Evolutionary conservation across 2,888 invertebrate species (phyloP).

Genomic region (Phrixothrix hirtus): DNA sequence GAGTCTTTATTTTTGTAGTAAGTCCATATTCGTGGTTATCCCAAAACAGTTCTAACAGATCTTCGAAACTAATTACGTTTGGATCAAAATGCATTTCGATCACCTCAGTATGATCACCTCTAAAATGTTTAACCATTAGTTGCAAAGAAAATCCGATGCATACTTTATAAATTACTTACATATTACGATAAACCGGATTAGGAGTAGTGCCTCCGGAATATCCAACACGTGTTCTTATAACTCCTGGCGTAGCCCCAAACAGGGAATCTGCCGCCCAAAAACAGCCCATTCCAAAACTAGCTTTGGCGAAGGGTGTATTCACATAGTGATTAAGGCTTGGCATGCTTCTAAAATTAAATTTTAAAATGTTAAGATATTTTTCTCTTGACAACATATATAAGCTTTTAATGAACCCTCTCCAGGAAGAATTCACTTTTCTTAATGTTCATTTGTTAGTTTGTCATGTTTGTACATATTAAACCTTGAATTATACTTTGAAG

Average conservation of each 20-base stretch:
- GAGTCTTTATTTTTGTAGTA: slow-evolving; percentile 77
- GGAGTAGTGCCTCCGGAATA: slow-evolving; percentile 85
- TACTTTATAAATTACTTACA: too few species aligned
- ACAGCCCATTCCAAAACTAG: slow-evolving; percentile 93
- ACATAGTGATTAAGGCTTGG: slow-evolving; percentile 65
- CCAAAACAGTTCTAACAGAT: slow-evolving; percentile 87
- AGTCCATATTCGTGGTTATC: slow-evolving; percentile 88
- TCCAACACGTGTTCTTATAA: slow-evolving; percentile 88
- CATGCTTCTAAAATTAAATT: too few species aligned
- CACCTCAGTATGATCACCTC: slow-evolving; percentile 93
- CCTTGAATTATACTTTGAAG: too few species aligned
- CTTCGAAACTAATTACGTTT: slow-evolving; percentile 69
- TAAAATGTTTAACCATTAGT: too few species aligned
- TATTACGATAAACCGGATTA: slow-evolving; percentile 80
- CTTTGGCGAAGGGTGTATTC: slow-evolving; percentile 68
- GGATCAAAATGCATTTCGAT: slow-evolving; percentile 92
- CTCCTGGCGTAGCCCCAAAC: slow-evolving; percentile 75
- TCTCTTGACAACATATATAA: too few species aligned
- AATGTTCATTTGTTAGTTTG: too few species aligned
- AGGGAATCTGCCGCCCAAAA: slow-evolving; percentile 91
- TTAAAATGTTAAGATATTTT: too few species aligned
- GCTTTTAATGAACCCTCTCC: too few species aligned
- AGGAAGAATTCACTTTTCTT: too few species aligned
- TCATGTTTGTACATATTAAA: too few species aligned
- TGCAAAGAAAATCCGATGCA: too few species aligned